Evolutionary conservation across 2,888 invertebrate species (phyloP).

Genomic region (Cantharis rustica): DNA sequence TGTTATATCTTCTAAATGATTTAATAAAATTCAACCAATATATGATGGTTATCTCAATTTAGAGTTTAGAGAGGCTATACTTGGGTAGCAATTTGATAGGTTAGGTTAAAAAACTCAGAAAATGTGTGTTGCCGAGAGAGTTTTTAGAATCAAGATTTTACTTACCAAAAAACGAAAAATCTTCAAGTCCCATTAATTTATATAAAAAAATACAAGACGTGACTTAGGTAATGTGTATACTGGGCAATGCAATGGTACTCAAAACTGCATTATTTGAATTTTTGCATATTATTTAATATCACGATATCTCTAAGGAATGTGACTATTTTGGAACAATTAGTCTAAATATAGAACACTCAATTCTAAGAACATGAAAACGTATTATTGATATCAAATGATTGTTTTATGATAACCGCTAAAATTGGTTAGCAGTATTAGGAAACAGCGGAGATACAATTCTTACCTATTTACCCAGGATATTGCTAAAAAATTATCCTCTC

Average conservation of each 20-base stretch:
- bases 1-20: slow-evolving; percentile 18
- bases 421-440: neutral
- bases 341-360: neutral
- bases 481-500: neutral
- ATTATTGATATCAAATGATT: neutral
- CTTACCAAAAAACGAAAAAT: neutral
- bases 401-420: neutral
- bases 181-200: neutral
- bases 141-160: neutral
- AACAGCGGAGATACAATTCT: neutral
- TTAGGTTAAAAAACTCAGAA: neutral
- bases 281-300: neutral
- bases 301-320: neutral
- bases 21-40: slow-evolving; percentile 22
- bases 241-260: neutral
- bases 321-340: neutral
- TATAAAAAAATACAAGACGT: neutral
- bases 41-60: slow-evolving; percentile 5
- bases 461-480: neutral
- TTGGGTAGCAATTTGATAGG: neutral
- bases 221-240: too few species aligned
- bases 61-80: neutral
- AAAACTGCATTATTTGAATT: neutral
- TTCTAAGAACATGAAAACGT: neutral
- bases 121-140: neutral